These are phyloP conservation scores for Metacarcinus magister DNA, from an alignment of 2,888 invertebrate species.

Conservation along the genomic window DNA sequence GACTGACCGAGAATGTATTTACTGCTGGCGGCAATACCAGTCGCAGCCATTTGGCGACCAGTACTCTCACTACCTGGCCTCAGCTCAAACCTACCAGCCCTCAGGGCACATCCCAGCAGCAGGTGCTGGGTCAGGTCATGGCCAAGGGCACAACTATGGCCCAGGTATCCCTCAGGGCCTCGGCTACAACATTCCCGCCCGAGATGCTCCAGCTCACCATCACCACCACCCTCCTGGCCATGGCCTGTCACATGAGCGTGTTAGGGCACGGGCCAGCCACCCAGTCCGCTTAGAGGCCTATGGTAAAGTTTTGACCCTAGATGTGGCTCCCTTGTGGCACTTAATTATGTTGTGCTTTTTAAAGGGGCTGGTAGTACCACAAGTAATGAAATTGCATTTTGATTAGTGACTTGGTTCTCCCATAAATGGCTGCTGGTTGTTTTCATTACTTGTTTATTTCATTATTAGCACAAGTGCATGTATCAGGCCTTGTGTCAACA, in stretches of 20 bases:
- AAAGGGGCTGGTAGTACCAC: conserved; percentile 75
- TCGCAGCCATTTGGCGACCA: conserved; percentile 82
- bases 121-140: background rate
- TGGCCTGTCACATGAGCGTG: conserved; percentile 78
- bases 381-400: conserved; percentile 59
- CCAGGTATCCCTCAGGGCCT: conserved; percentile 65
- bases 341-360: conserved; percentile 75
- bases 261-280: conserved; percentile 80
- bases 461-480: conserved; percentile 55
- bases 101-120: conserved; percentile 52
- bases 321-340: conserved; percentile 75
- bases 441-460: conserved; percentile 57
- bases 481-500: conserved; percentile 12
- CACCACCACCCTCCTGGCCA: conserved; percentile 66
- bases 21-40: conserved; percentile 82
- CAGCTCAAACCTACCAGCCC: conserved; percentile 79
- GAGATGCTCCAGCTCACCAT: conserved; percentile 64
- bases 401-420: conserved; percentile 66
- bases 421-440: conserved; percentile 82
- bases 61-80: conserved; percentile 82
- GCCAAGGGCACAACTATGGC: conserved; percentile 38
- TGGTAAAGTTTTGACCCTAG: conserved; percentile 76
- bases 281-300: conserved; percentile 72
- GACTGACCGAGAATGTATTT: conserved; percentile 82
- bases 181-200: conserved; percentile 76